Evolutionary conservation across 2,888 invertebrate genomes (phyloP).

Genomic region (Nemotelus nigrinus): DNA sequence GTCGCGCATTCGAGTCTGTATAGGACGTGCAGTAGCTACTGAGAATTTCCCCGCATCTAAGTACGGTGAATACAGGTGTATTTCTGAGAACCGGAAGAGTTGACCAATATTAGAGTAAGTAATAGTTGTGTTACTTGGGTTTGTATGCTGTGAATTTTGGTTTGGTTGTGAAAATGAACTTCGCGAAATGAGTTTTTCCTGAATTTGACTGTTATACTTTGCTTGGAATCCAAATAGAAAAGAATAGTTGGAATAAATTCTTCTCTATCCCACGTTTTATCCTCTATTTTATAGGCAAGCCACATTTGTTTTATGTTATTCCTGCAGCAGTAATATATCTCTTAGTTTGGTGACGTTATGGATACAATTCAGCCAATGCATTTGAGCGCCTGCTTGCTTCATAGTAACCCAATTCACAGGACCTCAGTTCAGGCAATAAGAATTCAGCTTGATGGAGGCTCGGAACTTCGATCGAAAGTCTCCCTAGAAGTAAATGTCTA

Average conservation of each 20-base stretch:
- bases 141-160: too few relatives aligned
- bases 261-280: too few relatives aligned
- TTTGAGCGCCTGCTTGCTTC: slow-evolving; percentile 25
- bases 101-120: slow-evolving; percentile 17
- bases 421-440: not conserved
- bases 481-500: slow-evolving; percentile 12
- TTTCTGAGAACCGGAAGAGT: slow-evolving; percentile 3
- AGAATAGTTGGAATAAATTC: too few relatives aligned
- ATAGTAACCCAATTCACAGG: slow-evolving; percentile 31
- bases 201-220: too few relatives aligned
- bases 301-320: too few relatives aligned
- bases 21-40: slow-evolving; percentile 4
- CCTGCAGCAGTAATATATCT: too few relatives aligned
- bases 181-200: too few relatives aligned
- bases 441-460: not conserved
- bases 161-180: too few relatives aligned
- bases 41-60: slow-evolving; percentile 9
- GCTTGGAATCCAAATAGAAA: too few relatives aligned
- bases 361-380: not conserved
- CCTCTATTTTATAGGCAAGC: too few relatives aligned
- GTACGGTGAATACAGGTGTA: not conserved
- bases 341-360: too few relatives aligned
- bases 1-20: slow-evolving; percentile 3
- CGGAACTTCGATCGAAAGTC: slow-evolving; percentile 18
- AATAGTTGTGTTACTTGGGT: not conserved